These are phyloP conservation scores for Ceratoteleas bidentatus DNA, from an alignment of 1,140 invertebrate species.

Conservation along the genomic window DNA sequence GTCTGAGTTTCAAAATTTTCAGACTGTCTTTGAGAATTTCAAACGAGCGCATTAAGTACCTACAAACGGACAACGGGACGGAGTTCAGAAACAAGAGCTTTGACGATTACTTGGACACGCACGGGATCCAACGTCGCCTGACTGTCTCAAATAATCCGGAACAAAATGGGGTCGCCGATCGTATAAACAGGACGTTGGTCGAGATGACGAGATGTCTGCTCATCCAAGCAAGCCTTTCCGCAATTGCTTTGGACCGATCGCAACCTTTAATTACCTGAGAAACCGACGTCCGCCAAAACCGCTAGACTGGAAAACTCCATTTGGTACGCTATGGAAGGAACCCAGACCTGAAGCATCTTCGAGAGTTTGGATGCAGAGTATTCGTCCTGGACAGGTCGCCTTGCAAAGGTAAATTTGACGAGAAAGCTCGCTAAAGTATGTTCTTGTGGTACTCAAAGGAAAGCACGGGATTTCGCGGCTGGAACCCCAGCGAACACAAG, in stretches of 20 bases:
- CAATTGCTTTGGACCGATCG: conserved; percentile 7
- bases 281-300: conserved; percentile 4
- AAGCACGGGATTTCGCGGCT: neutral
- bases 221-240: conserved; percentile 2
- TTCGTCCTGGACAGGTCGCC: conserved; percentile 4
- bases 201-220: conserved; percentile 12
- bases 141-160: conserved; percentile 15
- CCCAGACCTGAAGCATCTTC: conserved; percentile 1
- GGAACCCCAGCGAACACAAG: neutral
- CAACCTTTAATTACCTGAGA: conserved; percentile 7
- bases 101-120: conserved; percentile 3
- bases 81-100: conserved; percentile 23
- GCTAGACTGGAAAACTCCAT: conserved; percentile 2
- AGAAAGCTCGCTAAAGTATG: neutral
- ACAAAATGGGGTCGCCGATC: conserved; percentile 5
- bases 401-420: conserved; percentile 1
- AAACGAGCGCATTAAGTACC: neutral
- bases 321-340: neutral
- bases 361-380: conserved; percentile 5
- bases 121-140: conserved; percentile 15
- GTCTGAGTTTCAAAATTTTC: conserved; percentile 11
- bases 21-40: neutral
- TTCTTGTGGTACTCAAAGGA: neutral
- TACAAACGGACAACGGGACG: conserved; percentile 35
- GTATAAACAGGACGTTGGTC: conserved; percentile 7